Conservation (phyloP, 2,888 invertebrate genomes). For the Microplitis manilae region DNA sequence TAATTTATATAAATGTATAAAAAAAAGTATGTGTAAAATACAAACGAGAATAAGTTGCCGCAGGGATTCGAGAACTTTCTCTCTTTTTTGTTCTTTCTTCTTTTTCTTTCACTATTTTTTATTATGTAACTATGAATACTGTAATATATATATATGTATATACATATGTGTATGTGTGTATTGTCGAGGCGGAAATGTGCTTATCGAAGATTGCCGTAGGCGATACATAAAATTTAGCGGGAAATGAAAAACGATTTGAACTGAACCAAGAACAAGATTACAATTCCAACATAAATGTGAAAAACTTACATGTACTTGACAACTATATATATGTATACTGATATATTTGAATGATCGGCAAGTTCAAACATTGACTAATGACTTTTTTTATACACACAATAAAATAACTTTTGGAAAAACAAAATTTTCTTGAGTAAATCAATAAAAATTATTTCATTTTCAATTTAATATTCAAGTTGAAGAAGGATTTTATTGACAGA, state of each 20-base stretch:
- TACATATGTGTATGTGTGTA: conserved; percentile 4
- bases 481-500: too few species aligned
- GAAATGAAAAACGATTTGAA: conserved; percentile 29
- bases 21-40: conserved; percentile 19
- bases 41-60: conserved; percentile 28
- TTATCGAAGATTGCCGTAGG: conserved; percentile 39
- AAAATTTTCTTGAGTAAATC: background rate
- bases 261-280: conserved; percentile 26
- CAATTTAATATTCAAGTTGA: too few species aligned
- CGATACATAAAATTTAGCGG: conserved; percentile 43
- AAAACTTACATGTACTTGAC: conserved; percentile 23
- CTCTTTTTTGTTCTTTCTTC: background rate
- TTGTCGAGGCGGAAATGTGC: conserved; percentile 39
- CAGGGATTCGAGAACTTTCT: conserved; percentile 21
- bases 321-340: conserved; percentile 17
- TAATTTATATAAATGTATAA: background rate
- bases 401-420: background rate
- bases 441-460: too few species aligned
- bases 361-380: background rate
- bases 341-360: background rate
- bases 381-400: background rate
- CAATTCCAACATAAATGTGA: conserved; percentile 4
- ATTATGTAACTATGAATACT: background rate
- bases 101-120: background rate
- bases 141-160: background rate